A percentile compares a stretch with the other conserved stretches of the same genome.
Evolutionary conservation across 2,797 vertebrate species (phyloP).

Genomic region (Malurus splendens): DNA sequence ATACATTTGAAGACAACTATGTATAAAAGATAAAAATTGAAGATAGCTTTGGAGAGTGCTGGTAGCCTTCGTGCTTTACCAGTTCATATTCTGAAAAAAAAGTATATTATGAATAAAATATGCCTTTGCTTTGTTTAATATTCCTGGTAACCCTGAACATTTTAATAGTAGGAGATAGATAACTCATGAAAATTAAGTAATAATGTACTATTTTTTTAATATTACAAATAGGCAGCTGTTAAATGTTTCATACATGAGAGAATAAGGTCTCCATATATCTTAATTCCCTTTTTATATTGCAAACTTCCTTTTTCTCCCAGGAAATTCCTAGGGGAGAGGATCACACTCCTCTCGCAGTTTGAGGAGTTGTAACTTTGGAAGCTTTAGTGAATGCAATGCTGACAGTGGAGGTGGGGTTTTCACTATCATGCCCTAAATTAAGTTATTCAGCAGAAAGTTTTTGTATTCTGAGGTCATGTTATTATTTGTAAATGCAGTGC

Average conservation of each 20-base stretch:
- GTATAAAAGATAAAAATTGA: not conserved
- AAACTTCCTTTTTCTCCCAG: not conserved
- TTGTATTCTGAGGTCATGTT: not conserved
- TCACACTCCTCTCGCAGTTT: rapidly evolving
- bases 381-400: not conserved
- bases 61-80: not conserved
- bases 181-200: not conserved
- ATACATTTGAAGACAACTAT: not conserved
- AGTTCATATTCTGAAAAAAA: not conserved
- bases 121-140: not conserved
- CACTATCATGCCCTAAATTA: not conserved
- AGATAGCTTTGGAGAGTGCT: not conserved
- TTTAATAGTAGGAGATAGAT: not conserved
- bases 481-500: not conserved
- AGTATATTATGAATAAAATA: not conserved
- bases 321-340: not conserved
- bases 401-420: not conserved
- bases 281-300: not conserved
- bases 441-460: not conserved
- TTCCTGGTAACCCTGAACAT: not conserved
- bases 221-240: not conserved
- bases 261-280: not conserved
- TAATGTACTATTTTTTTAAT: not conserved
- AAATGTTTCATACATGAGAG: not conserved
- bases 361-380: not conserved